Evolutionary conservation across 1,140 invertebrate species (phyloP), one percentile per base, ranked within the genome.

Genomic region (Sinella curviseta): DNA sequence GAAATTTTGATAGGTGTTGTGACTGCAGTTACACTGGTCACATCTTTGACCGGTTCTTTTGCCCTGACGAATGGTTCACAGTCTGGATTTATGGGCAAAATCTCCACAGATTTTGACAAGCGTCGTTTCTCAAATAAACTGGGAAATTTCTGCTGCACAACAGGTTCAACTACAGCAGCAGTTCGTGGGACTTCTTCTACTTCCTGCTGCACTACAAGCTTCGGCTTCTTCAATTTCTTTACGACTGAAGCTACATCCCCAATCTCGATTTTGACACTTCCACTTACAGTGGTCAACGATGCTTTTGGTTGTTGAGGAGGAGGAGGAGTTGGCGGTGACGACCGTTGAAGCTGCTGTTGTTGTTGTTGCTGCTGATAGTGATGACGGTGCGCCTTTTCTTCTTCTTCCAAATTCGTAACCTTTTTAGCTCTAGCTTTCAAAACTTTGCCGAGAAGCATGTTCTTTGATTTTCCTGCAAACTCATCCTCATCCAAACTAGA

Each of bases 361-460:
- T 75, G 33, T 1, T 35, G 31, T 39, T 35, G 73, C 17, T 35
- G 73, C 26, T 75, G 73, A 16, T 74, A 28, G 76, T 81, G 82
- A 70, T 30, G 26, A 55, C 14, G 4, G 28, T 60, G 76, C 1
- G 80, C 79, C 65, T 79, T 81, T 28, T 83, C 81, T 74, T 83
- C 83, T 34, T 80, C 83, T 28, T 82, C 79, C n/a, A 82, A 75
- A 55, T 82, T 82, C 2, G 60, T 73, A 0, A 82, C 80, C 65
- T 80, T 83, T 48, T 82, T 83, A 17, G 83, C 83, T 55, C 76
- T 20, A 20, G 48, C 39, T 34, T 77, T 77, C 3, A 83, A 36
- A 34, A 83, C 81, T 35, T 80, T 80, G 24, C 83, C 83, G 0
- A 83, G 35, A 26, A 83, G 80, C 77, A 74, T 81, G 26, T 81